Base-by-base conservation (phyloP, 2,113 vertebrate species). In the Rattus rattus region DNA sequence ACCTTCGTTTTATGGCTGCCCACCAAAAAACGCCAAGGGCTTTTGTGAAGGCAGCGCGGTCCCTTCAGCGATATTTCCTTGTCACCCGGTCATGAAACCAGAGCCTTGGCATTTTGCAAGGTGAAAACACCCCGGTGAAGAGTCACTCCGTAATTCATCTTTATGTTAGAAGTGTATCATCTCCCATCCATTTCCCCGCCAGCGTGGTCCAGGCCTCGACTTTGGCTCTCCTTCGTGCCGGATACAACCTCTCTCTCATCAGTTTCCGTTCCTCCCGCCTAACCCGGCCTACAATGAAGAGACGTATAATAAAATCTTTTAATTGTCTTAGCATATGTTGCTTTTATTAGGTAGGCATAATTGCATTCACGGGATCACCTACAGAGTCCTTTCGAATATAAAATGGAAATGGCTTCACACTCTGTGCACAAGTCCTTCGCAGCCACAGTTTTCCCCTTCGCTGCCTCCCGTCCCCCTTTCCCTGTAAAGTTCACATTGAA, bases 281-380 rank as follows among this genome's bases (percentile, higher is more conserved):
- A 79, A 98, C 98, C 98, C 99, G 98, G 98, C 98, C 99, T 99
- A 99, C 99, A 99, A 99, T 99, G 99, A 99, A 99, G 99, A 99
- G 99, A 99, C 98, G 98, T 99, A 99, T 99, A 99, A 99, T 99
- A 99, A 99, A 99, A 99, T 98, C 98, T 99, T 99, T 99, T 99
- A 99, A 99, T 99, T 99, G 99, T 99, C 99, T 99, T 99, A 99
- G 99, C 99, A 99, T 99, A 99, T 99, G 99, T 99, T 99, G 99
- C 99, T 99, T 99, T 99, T 99, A 99, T 99, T 99, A 99, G 99
- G 99, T 99, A 99, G 99, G 99, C 99, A 99, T 99, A 99, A 99
- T 99, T 99, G 99, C 99, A 99, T 99, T 99, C 99, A 98, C 98
- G 99, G 99, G 99, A 99, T 99, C 99, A 99, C 99, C 99, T 99